Conservation (phyloP, 2,888 invertebrate species). For the Keiferia lycopersicella region DNA sequence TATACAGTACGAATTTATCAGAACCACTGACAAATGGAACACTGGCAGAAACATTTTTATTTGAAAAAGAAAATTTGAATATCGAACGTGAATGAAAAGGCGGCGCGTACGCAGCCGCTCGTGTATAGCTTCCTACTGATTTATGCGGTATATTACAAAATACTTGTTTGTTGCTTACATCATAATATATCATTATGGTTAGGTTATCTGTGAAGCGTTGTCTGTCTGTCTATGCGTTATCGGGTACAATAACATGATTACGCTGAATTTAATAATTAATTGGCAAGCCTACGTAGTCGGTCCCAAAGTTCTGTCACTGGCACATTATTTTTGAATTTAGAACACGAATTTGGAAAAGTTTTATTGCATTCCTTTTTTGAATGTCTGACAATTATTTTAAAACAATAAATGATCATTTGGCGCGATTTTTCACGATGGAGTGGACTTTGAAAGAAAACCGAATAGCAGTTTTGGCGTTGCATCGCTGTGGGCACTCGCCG, state of each 20-base stretch:
- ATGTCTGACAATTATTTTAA: too few species aligned
- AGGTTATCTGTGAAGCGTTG: background rate
- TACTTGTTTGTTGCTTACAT: background rate
- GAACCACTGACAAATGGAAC: conserved; percentile 53
- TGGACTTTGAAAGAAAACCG: too few species aligned
- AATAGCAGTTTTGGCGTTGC: too few species aligned
- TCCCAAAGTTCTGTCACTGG: too few species aligned
- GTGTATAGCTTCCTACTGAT: conserved; percentile 9
- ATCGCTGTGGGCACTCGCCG: too few species aligned
- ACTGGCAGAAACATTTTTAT: conserved; percentile 44
- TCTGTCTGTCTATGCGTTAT: background rate
- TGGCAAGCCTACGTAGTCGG: background rate
- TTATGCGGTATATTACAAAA: background rate
- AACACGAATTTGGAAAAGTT: too few species aligned
- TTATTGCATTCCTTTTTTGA: too few species aligned
- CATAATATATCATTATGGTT: background rate
- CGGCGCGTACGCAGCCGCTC: conserved; percentile 2
- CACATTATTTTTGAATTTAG: too few species aligned
- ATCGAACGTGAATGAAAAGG: background rate
- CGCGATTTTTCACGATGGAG: too few species aligned
- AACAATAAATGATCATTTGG: too few species aligned
- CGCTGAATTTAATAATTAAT: conserved; percentile 1
- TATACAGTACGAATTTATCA: conserved; percentile 51
- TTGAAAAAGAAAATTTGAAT: conserved; percentile 7
- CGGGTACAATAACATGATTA: background rate